These are phyloP conservation scores for Capromys pilorides DNA, from an alignment of 2,797 vertebrate species.

Conservation along the genomic window DNA sequence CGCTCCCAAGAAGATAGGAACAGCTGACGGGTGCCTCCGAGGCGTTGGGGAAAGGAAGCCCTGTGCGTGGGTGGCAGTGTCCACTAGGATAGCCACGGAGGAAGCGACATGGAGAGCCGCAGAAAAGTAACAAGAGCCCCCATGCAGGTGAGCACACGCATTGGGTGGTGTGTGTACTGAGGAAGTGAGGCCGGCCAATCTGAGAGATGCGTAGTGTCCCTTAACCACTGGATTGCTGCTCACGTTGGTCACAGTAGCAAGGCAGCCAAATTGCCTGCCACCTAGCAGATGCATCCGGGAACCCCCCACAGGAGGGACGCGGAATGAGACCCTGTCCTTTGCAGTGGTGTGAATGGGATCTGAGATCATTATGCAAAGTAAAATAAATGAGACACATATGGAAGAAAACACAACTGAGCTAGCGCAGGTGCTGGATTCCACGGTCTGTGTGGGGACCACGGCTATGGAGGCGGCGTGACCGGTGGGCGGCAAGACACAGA, in stretches of 20 bases:
- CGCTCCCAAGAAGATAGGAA: neutral
- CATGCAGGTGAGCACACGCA: neutral
- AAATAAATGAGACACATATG: neutral
- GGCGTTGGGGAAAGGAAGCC: neutral
- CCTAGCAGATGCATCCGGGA: no score
- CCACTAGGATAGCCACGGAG: neutral
- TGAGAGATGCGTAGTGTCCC: no score
- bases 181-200: neutral
- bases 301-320: neutral
- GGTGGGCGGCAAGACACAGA: rapidly evolving
- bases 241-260: neutral
- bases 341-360: neutral
- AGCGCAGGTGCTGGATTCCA: neutral
- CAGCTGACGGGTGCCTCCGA: neutral
- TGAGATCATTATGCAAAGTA: neutral
- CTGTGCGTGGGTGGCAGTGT: no score
- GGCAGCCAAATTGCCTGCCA: neutral
- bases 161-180: neutral
- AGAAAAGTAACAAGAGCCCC: neutral
- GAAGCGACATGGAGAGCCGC: neutral
- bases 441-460: no score
- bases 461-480: neutral
- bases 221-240: rapidly evolving
- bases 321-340: neutral
- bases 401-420: neutral